phyloP scores from a whole-genome alignment of 2,113 vertebrate genomes.

The Collichthys lucidus region DNA sequence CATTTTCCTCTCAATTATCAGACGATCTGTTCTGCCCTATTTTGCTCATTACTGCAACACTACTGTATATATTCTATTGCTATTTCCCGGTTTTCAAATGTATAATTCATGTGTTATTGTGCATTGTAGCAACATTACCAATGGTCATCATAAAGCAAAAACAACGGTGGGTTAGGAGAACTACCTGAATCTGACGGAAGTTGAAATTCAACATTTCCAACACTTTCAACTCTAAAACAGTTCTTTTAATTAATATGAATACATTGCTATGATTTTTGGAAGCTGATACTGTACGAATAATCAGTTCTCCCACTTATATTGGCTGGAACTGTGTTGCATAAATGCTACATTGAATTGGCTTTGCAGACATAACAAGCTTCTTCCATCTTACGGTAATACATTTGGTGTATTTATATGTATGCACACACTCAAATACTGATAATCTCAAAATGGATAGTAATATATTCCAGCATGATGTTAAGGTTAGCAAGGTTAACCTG shows the following conservation, averaged over 20 bases:
- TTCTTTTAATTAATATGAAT: slow-evolving; percentile 9
- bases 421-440: neutral
- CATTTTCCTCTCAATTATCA: neutral
- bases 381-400: neutral
- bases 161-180: neutral
- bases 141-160: neutral
- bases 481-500: neutral
- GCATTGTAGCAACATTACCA: neutral
- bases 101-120: neutral
- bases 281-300: neutral
- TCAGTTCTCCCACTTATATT: slow-evolving; percentile 36
- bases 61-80: neutral
- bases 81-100: neutral
- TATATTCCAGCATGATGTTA: neutral
- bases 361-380: neutral
- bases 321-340: neutral
- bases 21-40: neutral
- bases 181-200: neutral
- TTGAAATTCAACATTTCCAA: slow-evolving; percentile 8
- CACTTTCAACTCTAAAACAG: neutral
- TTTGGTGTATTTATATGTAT: too few species aligned
- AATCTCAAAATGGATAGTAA: neutral
- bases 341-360: neutral
- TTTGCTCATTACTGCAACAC: neutral
- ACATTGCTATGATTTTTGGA: slow-evolving; percentile 13